Percentiles rank a stretch among this genome's conserved stretches.
phyloP scores from a whole-genome alignment of 2,888 invertebrate genomes.

The Sericinus montela region DNA sequence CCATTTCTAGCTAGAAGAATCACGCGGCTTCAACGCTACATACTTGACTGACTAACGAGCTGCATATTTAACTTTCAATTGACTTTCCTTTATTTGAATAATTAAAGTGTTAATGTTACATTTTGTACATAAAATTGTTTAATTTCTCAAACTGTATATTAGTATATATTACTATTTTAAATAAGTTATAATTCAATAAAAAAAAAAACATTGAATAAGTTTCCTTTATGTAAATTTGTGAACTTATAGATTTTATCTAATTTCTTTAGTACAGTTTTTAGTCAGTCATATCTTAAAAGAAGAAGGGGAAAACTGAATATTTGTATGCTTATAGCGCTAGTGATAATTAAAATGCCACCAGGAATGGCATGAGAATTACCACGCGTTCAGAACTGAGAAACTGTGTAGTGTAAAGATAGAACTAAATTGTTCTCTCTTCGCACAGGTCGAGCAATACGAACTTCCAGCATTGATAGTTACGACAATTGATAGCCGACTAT shows the following conservation, averaged over 20 bases:
- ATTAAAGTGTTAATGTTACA: no score
- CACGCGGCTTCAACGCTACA: slow-evolving; percentile 37
- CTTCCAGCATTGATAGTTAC: slow-evolving; percentile 46
- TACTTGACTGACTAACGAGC: slow-evolving; percentile 30
- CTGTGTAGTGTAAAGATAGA: slow-evolving; percentile 53
- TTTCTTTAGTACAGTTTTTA: no score
- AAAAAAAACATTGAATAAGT: no score
- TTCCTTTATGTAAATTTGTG: no score
- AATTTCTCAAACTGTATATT: no score
- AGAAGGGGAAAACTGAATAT: slow-evolving; percentile 73
- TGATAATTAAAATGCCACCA: slow-evolving; percentile 63
- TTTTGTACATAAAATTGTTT: no score
- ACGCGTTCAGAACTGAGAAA: slow-evolving; percentile 22
- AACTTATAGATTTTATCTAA: no score
- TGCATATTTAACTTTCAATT: no score
- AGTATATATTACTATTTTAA: no score
- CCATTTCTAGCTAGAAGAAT: slow-evolving; percentile 35
- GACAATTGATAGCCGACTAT: no score
- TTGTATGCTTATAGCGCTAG: slow-evolving; percentile 55
- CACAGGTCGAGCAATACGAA: slow-evolving; percentile 38
- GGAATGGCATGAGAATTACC: slow-evolving; percentile 44
- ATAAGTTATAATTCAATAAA: no score
- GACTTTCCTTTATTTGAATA: no score
- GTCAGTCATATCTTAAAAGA: slow-evolving; percentile 17
- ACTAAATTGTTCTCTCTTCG: slow-evolving; percentile 63